Percentiles rank a stretch among this genome's conserved stretches.
phyloP scores from a whole-genome alignment of 2,888 invertebrate genomes.

The Nephrocerus scutellatus region DNA sequence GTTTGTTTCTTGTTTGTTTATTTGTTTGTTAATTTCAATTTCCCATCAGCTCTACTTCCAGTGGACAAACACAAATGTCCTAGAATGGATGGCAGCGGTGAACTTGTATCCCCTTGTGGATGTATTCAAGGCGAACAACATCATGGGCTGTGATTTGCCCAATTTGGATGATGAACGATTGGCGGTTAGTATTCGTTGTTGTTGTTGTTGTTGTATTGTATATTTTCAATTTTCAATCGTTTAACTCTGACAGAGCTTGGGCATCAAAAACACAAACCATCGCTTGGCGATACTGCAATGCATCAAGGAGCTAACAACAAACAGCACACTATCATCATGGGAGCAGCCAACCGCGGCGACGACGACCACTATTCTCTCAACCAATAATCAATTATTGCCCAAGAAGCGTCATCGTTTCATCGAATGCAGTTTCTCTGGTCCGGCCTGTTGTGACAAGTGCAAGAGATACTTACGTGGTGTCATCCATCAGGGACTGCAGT shows the following conservation, averaged over 20 bases:
- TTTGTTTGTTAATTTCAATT: no score
- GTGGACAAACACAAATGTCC: constrained; percentile 63
- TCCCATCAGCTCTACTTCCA: constrained; percentile 55
- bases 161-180: constrained; percentile 61
- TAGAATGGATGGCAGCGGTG: constrained; percentile 69
- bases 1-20: no score
- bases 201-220: constrained; percentile 1
- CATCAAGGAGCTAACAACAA: constrained; percentile 59
- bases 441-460: constrained; percentile 67
- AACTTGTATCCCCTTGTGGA: constrained; percentile 66
- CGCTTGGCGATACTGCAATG: constrained; percentile 61
- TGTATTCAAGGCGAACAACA: constrained; percentile 62
- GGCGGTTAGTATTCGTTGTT: constrained; percentile 50
- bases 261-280: constrained; percentile 67
- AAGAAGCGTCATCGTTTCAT: constrained; percentile 47
- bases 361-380: no score
- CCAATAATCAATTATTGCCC: no score
- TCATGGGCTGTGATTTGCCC: constrained; percentile 61
- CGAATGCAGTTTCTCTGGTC: constrained; percentile 60
- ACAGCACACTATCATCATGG: constrained; percentile 23
- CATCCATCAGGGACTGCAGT: constrained; percentile 63
- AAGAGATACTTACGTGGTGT: constrained; percentile 63
- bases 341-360: constrained; percentile 17
- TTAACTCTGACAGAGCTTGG: constrained; percentile 67
- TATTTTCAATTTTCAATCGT: not conserved